These are phyloP conservation scores for Aleadryas rufinucha DNA, from an alignment of 2,113 vertebrate genomes.

Conservation along the genomic window DNA sequence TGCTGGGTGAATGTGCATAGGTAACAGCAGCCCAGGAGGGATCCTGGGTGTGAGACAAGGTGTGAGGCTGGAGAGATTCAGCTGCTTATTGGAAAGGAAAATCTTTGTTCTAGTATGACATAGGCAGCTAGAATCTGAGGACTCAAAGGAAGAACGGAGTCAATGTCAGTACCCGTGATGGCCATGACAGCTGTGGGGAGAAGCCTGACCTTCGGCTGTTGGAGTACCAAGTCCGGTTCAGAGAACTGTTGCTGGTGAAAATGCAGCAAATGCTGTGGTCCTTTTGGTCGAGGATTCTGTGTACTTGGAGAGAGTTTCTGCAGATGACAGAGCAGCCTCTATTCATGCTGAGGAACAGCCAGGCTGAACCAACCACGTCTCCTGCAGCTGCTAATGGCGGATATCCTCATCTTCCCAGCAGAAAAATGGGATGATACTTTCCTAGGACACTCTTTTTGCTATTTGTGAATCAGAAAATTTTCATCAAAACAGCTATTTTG, in stretches of 20 bases:
- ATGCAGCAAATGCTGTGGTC: not conserved
- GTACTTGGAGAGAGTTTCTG: not conserved
- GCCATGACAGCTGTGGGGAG: not conserved
- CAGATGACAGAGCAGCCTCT: not conserved
- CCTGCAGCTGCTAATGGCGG: not conserved
- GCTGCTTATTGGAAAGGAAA: not conserved
- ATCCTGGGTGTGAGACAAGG: not conserved
- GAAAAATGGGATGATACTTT: not conserved
- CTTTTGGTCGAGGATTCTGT: rapidly evolving
- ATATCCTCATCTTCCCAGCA: not conserved
- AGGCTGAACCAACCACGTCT: not conserved
- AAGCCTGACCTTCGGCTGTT: not conserved
- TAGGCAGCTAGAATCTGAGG: not conserved
- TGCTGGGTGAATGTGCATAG: not conserved
- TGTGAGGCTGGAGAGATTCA: not conserved
- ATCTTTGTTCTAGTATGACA: not conserved
- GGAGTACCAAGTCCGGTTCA: not conserved
- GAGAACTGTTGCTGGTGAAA: not conserved
- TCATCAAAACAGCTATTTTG: not conserved
- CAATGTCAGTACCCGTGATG: not conserved
- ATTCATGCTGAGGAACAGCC: not conserved
- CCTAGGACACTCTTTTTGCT: not conserved
- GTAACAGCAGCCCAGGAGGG: not conserved
- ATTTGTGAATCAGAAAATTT: not conserved
- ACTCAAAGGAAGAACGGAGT: not conserved